These are phyloP conservation scores for Penelope pileata DNA, from an alignment of 2,113 vertebrate species.

Conservation along the genomic window DNA sequence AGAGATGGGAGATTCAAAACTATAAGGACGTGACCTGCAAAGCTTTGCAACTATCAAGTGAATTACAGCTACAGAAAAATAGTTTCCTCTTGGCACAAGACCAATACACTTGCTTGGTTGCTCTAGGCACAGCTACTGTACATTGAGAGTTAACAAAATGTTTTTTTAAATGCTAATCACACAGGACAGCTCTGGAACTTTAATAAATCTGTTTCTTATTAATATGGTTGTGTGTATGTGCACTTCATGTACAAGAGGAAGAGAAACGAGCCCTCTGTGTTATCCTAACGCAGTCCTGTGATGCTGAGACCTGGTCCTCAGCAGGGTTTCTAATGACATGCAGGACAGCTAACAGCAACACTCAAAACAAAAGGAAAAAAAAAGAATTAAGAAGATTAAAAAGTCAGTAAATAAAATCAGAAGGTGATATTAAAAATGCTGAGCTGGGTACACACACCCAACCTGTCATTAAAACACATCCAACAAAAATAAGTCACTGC, in stretches of 20 bases:
- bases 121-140: constrained; percentile 61
- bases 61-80: not conserved
- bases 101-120: not conserved
- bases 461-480: constrained; percentile 7
- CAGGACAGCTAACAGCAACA: constrained; percentile 33
- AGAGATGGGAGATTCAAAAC: constrained; percentile 19
- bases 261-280: not conserved
- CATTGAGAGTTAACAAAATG: constrained; percentile 8
- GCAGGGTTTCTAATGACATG: not conserved
- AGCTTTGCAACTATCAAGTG: constrained; percentile 8
- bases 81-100: constrained; percentile 62
- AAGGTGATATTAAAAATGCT: constrained; percentile 54
- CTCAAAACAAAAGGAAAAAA: constrained; percentile 46
- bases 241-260: not conserved
- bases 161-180: constrained; percentile 34
- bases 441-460: constrained; percentile 35
- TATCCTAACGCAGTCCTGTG: not conserved
- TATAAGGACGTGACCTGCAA: constrained; percentile 5
- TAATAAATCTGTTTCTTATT: not conserved
- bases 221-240: not conserved
- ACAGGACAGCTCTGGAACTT: constrained; percentile 26
- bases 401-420: constrained; percentile 41
- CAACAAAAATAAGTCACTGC: not conserved
- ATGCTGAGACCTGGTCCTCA: constrained; percentile 24
- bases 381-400: constrained; percentile 52